A percentile compares a stretch with the other conserved stretches of the same genome.
Evolutionary conservation across 2,113 vertebrate genomes (phyloP).

Genomic region (Pseudorhombus dupliciocellatus): DNA sequence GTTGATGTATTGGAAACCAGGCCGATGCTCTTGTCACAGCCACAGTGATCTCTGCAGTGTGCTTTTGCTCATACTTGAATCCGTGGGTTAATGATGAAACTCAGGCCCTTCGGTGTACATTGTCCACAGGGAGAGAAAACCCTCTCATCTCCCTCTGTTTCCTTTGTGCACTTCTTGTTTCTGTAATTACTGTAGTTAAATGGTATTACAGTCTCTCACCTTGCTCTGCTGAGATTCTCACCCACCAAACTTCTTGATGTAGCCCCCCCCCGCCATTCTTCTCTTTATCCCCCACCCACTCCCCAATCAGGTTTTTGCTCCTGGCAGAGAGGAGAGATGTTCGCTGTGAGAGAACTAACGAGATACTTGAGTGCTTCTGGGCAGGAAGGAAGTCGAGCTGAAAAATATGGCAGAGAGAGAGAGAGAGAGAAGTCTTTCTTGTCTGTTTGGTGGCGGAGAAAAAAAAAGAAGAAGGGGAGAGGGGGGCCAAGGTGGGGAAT

Average conservation of each 20-base stretch:
- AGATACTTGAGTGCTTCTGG: conserved; percentile 78
- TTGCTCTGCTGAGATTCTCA: conserved; percentile 55
- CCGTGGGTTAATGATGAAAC: conserved; percentile 66
- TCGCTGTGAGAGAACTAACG: conserved; percentile 77
- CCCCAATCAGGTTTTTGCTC: conserved; percentile 71
- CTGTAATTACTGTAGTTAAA: conserved; percentile 72
- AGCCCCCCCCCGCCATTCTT: conserved; percentile 35
- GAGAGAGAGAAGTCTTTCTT: conserved; percentile 76
- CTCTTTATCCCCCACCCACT: conserved; percentile 23
- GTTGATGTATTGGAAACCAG: conserved; percentile 26
- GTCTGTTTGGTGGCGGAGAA: conserved; percentile 76
- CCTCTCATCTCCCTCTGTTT: conserved; percentile 55
- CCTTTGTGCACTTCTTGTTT: conserved; percentile 42
- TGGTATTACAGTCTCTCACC: conserved; percentile 58
- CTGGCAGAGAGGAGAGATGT: conserved; percentile 77
- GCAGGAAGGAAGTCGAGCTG: conserved; percentile 83
- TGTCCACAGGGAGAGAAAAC: conserved; percentile 68
- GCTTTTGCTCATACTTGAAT: conserved; percentile 35
- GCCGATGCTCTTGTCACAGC: conserved; percentile 6
- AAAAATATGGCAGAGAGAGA: conserved; percentile 70
- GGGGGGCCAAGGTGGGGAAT: conserved; percentile 72
- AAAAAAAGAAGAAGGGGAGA: background rate
- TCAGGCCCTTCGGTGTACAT: conserved; percentile 48
- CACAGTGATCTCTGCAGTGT: conserved; percentile 25
- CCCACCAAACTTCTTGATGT: conserved; percentile 64